phyloP scores from a whole-genome alignment of 2,797 vertebrate species.

The Paratrypauchen microcephalus region DNA sequence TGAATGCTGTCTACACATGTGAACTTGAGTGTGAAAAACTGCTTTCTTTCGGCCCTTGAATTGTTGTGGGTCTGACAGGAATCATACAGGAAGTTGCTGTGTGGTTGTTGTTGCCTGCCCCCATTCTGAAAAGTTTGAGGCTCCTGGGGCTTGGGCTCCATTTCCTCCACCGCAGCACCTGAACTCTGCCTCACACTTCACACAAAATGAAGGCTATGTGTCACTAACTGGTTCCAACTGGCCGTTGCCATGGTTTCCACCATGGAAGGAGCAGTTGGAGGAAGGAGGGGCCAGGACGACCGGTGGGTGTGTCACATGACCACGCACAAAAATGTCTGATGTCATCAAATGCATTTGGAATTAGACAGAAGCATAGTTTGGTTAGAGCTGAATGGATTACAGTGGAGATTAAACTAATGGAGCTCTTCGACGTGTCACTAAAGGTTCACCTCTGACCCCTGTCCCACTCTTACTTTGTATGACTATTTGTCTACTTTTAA shows the following conservation, averaged over 20 bases:
- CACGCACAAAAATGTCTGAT: conserved; percentile 79
- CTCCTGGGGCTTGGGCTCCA: conserved; percentile 74
- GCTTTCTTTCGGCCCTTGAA: conserved; percentile 36
- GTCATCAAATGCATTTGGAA: conserved; percentile 81
- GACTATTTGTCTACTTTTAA: conserved; percentile 8
- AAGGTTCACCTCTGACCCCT: conserved; percentile 54
- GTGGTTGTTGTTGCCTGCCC: conserved; percentile 52
- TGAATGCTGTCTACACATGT: not conserved
- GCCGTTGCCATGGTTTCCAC: conserved; percentile 90
- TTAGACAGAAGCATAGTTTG: conserved; percentile 75
- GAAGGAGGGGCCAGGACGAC: conserved; percentile 66
- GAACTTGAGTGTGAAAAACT: conserved; percentile 35
- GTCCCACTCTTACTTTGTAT: conserved; percentile 28
- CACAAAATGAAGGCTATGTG: conserved; percentile 89
- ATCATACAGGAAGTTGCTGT: conserved; percentile 67
- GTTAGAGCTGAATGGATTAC: conserved; percentile 57
- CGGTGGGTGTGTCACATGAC: conserved; percentile 84
- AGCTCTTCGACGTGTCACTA: conserved; percentile 16
- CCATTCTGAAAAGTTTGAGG: conserved; percentile 72
- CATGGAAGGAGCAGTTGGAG: conserved; percentile 80
- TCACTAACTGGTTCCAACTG: conserved; percentile 89
- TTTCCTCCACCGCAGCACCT: conserved; percentile 84
- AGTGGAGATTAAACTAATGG: conserved; percentile 38
- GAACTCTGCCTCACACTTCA: conserved; percentile 82
- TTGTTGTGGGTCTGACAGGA: conserved; percentile 64